phyloP scores from a whole-genome alignment of 2,113 vertebrate species.

The Hemiprocne comata region DNA sequence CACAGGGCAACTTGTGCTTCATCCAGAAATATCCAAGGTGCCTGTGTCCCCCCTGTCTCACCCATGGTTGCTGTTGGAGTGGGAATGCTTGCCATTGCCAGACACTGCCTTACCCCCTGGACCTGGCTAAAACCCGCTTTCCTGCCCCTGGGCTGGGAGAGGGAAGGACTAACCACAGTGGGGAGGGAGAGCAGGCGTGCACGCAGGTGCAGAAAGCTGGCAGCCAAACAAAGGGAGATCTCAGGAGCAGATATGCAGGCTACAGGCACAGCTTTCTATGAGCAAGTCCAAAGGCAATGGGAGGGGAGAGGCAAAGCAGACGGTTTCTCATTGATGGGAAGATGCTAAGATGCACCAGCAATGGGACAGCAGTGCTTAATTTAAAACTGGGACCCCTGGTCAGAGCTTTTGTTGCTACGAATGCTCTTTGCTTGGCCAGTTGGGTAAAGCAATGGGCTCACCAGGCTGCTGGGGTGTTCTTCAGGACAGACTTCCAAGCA shows the following conservation, averaged over 20 bases:
- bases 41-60: background rate
- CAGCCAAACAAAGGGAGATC: constrained; percentile 61
- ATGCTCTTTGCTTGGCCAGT: background rate
- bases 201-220: constrained; percentile 64
- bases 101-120: background rate
- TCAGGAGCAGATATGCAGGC: constrained; percentile 34
- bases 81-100: background rate
- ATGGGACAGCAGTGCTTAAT: accelerated
- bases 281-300: constrained; percentile 4
- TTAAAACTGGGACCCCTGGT: background rate
- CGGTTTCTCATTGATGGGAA: background rate
- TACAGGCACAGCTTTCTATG: background rate
- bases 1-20: background rate
- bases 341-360: background rate
- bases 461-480: background rate
- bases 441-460: background rate
- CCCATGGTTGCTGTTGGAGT: background rate
- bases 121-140: background rate
- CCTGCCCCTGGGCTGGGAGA: constrained; percentile 14
- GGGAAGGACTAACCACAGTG: background rate
- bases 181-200: background rate
- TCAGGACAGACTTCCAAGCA: background rate
- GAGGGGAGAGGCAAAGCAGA: background rate
- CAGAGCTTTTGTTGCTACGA: background rate
- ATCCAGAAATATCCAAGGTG: background rate